These are phyloP conservation scores for Scaptodrosophila lebanonensis DNA, from an alignment of 1,140 invertebrate genomes.

Conservation along the genomic window DNA sequence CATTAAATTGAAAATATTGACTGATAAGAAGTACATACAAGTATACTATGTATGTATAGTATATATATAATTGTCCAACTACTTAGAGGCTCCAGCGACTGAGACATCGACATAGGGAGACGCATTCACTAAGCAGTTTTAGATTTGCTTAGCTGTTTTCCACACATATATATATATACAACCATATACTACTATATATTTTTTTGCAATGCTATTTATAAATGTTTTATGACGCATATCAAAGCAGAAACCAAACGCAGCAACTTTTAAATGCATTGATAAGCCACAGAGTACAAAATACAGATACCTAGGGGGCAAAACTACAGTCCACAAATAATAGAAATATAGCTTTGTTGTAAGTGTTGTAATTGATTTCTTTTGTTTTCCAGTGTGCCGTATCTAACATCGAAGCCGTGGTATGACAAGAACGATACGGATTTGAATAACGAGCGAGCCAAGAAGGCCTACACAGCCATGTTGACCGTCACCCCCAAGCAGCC, in stretches of 20 bases:
- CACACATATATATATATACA: no score
- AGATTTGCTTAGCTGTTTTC: no score
- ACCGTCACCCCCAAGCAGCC: slow-evolving; percentile 92
- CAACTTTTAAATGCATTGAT: slow-evolving; percentile 26
- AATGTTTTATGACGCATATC: slow-evolving; percentile 57
- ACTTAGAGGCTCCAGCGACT: background rate
- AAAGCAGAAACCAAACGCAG: slow-evolving; percentile 21
- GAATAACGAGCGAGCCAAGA: slow-evolving; percentile 89
- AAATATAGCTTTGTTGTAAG: background rate
- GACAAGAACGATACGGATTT: slow-evolving; percentile 86
- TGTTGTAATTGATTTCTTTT: slow-evolving; percentile 8
- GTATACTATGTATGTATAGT: background rate
- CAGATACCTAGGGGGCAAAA: background rate
- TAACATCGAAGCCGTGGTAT: slow-evolving; percentile 86
- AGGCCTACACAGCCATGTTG: slow-evolving; percentile 92
- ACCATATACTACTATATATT: no score
- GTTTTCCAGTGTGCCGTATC: slow-evolving; percentile 58
- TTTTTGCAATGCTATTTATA: slow-evolving; percentile 49
- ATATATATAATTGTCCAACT: background rate
- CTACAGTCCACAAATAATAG: slow-evolving; percentile 3
- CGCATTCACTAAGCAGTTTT: background rate
- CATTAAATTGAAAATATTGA: slow-evolving; percentile 25
- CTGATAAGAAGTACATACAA: slow-evolving; percentile 28
- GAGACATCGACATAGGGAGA: slow-evolving; percentile 5
- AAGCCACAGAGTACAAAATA: slow-evolving; percentile 17